Conservation (phyloP, 2,888 invertebrate genomes). For the Zaprionus obscuricornis region DNA sequence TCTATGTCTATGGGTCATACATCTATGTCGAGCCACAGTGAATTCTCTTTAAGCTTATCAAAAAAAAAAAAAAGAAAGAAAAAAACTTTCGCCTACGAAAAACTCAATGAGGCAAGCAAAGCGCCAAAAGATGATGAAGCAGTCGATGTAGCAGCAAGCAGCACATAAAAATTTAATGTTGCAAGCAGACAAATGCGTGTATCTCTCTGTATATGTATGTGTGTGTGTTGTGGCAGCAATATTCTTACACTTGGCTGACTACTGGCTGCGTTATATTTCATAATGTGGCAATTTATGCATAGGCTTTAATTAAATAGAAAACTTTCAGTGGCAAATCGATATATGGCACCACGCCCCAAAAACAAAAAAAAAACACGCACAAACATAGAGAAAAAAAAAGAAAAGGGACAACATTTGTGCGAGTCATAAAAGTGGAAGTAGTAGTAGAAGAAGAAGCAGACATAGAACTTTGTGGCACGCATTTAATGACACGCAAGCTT, state of each 20-base stretch:
- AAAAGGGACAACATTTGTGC: conserved; percentile 35
- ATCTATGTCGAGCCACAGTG: conserved; percentile 32
- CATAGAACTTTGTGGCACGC: conserved; percentile 24
- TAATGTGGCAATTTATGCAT: conserved; percentile 35
- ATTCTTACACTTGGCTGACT: conserved; percentile 30
- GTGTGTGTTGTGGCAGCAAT: not conserved
- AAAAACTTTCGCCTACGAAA: conserved; percentile 35
- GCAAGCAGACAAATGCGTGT: not conserved
- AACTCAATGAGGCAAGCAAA: conserved; percentile 17
- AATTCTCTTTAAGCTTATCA: conserved; percentile 24
- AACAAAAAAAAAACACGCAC: not conserved
- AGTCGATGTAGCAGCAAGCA: not conserved
- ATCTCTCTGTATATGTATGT: not conserved
- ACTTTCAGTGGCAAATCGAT: conserved; percentile 39
- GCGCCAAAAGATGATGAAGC: too few species aligned
- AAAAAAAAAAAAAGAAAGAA: too few species aligned
- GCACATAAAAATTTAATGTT: conserved; percentile 25
- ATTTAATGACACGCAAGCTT: conserved; percentile 46
- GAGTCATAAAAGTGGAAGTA: conserved; percentile 32
- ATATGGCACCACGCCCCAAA: conserved; percentile 20
- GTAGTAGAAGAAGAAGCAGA: conserved; percentile 7
- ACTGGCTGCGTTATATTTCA: conserved; percentile 11
- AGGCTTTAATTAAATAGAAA: conserved; percentile 45
- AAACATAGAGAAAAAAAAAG: not conserved
- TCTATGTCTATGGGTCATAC: conserved; percentile 29